These are phyloP conservation scores for Mayetiola destructor DNA, from an alignment of 2,888 invertebrate genomes.

Conservation along the genomic window DNA sequence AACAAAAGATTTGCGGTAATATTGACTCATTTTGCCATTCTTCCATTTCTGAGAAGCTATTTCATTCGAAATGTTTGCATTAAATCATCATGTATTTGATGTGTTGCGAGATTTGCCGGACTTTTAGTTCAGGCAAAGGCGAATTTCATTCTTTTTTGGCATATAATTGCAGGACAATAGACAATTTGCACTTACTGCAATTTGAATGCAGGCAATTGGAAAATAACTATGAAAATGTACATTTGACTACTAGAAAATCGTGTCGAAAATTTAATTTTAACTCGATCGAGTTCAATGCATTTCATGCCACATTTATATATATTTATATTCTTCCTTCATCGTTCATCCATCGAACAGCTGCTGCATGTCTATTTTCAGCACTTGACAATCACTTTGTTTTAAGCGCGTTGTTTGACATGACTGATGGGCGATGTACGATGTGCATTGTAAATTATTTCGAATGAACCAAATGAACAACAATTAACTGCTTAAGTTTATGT, in stretches of 20 bases:
- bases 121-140: too few species aligned
- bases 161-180: too few species aligned
- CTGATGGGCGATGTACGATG: constrained; percentile 6
- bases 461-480: constrained; percentile 3
- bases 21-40: neutral
- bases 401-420: neutral
- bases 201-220: too few species aligned
- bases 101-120: too few species aligned
- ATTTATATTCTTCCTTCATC: neutral
- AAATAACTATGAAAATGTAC: too few species aligned
- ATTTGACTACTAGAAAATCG: too few species aligned
- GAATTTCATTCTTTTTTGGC: too few species aligned
- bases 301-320: neutral
- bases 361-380: neutral
- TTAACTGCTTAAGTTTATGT: constrained; percentile 10
- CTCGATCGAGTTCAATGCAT: too few species aligned
- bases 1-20: neutral
- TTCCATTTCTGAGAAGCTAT: constrained; percentile 3
- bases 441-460: neutral
- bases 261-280: too few species aligned
- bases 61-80: neutral
- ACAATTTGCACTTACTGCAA: too few species aligned
- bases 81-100: too few species aligned
- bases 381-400: neutral
- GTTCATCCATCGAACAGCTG: neutral